Conservation (phyloP, 64 coral and sea anemone genomes). For the Dendrophyllia cribrosa region DNA sequence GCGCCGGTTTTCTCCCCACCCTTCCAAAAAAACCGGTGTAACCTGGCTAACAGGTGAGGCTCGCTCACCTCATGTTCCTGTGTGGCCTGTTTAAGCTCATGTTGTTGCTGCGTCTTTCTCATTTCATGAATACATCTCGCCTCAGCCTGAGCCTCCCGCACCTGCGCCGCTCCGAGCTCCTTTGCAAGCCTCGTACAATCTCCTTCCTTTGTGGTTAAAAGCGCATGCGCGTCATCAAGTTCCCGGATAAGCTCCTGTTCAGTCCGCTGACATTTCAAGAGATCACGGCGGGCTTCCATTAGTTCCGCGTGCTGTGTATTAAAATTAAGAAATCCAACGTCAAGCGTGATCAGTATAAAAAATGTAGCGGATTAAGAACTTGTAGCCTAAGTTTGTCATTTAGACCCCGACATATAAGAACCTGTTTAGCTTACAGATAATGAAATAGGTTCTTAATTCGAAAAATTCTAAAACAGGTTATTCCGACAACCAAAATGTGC, state of each 20-base stretch:
- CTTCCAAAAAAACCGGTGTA: no score
- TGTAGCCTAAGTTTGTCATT: neutral
- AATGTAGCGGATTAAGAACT: neutral
- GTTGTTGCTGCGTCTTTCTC: slow-evolving; percentile 83
- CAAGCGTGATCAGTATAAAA: neutral
- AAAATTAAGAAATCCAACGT: neutral
- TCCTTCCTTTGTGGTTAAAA: slow-evolving; percentile 84
- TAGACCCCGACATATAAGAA: no score
- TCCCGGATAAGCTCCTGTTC: slow-evolving; percentile 94
- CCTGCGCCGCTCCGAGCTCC: slow-evolving; percentile 95
- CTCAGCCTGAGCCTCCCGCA: slow-evolving; percentile 96
- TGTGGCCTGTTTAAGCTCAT: slow-evolving; percentile 77
- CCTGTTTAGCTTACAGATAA: no score
- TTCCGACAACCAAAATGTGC: no score
- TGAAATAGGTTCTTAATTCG: no score
- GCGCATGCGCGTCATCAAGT: slow-evolving; percentile 89
- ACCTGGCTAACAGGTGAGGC: no score
- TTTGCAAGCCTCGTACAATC: slow-evolving; percentile 97
- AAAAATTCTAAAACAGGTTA: no score
- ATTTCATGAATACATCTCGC: slow-evolving; percentile 92
- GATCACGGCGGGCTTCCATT: slow-evolving; percentile 89
- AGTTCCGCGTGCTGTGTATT: slow-evolving; percentile 87
- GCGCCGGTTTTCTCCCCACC: no score
- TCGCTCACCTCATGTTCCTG: slow-evolving; percentile 81
- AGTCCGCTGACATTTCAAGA: slow-evolving; percentile 81